Conservation (phyloP, 2,797 vertebrate species). For the Astyanax mexicanus region DNA sequence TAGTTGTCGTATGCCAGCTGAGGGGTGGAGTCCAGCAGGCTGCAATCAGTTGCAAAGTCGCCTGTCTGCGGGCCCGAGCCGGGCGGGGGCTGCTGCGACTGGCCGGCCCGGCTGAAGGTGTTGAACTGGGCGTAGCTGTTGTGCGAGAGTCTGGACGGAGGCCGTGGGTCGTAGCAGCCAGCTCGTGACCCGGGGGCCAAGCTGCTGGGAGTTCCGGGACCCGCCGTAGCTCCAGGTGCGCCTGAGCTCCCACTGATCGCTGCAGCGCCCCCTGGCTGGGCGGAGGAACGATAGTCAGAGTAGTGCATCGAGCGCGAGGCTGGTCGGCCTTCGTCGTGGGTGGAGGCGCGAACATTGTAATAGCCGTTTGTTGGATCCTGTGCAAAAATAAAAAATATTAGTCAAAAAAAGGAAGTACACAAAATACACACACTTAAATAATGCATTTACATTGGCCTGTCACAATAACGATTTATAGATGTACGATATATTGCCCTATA, state of each 20-base stretch:
- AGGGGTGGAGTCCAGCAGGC: conserved; percentile 84
- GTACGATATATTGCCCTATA: too few relatives aligned
- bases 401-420: neutral
- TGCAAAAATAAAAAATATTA: conserved; percentile 13
- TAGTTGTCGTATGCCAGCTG: conserved; percentile 95
- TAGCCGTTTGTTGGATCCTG: conserved; percentile 97
- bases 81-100: conserved; percentile 75
- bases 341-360: conserved; percentile 92
- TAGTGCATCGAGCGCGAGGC: conserved; percentile 91
- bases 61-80: conserved; percentile 70
- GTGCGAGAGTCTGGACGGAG: conserved; percentile 93
- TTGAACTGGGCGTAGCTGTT: conserved; percentile 95
- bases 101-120: conserved; percentile 84
- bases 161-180: conserved; percentile 87
- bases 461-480: too few relatives aligned
- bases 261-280: conserved; percentile 74
- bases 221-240: conserved; percentile 75
- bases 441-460: too few relatives aligned
- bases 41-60: conserved; percentile 80
- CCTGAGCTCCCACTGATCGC: conserved; percentile 77
- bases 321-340: conserved; percentile 88
- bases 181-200: conserved; percentile 85
- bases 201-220: conserved; percentile 77
- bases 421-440: too few relatives aligned
- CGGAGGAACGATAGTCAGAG: conserved; percentile 86